Evolutionary conservation across 2,113 vertebrate genomes (phyloP).

Genomic region (Riparia riparia): DNA sequence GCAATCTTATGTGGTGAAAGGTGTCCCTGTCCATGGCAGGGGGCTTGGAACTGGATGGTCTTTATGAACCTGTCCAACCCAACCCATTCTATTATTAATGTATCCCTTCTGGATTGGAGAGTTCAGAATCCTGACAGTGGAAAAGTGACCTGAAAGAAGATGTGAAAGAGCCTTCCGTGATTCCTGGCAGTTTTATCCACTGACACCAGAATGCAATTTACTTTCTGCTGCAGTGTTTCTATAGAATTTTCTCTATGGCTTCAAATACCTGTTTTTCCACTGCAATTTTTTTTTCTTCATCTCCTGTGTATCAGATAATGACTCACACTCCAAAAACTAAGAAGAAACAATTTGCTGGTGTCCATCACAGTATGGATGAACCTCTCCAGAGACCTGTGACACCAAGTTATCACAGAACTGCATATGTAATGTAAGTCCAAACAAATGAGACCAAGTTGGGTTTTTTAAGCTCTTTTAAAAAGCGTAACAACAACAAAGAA

Average conservation of each 20-base stretch:
- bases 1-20: not conserved
- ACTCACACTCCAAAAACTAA: slow-evolving; percentile 88
- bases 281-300: not conserved
- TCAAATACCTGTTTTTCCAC: not conserved
- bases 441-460: not conserved
- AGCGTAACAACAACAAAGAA: not conserved
- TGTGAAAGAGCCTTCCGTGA: not conserved
- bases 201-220: not conserved
- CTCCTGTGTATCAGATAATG: slow-evolving; percentile 86
- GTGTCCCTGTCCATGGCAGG: not conserved
- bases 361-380: slow-evolving; percentile 79
- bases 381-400: slow-evolving; percentile 92
- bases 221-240: not conserved
- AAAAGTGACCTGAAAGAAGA: not conserved
- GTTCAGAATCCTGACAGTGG: not conserved
- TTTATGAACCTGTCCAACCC: not conserved
- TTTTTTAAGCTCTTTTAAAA: not conserved
- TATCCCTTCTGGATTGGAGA: not conserved
- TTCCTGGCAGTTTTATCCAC: not conserved
- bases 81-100: not conserved
- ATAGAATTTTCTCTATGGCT: not conserved
- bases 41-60: not conserved
- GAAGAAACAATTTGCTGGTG: slow-evolving; percentile 72
- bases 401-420: slow-evolving; percentile 81
- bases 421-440: slow-evolving; percentile 77